Conservation (phyloP, 2,888 invertebrate species). For the Cryptocheilus praepositus region DNA sequence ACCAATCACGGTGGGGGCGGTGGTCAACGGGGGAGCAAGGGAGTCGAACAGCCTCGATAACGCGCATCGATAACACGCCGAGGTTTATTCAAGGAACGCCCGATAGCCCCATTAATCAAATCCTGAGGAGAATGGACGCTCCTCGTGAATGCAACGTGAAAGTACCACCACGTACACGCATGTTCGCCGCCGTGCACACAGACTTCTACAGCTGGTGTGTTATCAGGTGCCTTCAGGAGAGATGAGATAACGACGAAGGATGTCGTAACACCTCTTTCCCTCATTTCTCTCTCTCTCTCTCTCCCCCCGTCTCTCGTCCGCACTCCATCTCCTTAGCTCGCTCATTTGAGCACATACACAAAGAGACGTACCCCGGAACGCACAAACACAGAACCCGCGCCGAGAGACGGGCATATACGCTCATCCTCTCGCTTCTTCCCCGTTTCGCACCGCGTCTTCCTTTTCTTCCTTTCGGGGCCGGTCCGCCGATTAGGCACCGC, state of each 20-base stretch:
- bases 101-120: slow-evolving; percentile 46
- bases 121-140: slow-evolving; percentile 30
- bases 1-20: not conserved
- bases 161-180: slow-evolving; percentile 15
- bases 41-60: slow-evolving; percentile 34
- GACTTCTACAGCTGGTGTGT: slow-evolving; percentile 35
- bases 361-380: not conserved
- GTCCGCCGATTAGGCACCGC: slow-evolving; percentile 51
- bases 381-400: not conserved
- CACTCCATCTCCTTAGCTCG: not conserved
- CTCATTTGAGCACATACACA: not conserved
- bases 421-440: slow-evolving; percentile 19
- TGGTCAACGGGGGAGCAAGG: not conserved
- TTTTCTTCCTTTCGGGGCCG: slow-evolving; percentile 17
- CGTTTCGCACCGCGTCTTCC: not conserved
- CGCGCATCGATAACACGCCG: slow-evolving; percentile 29
- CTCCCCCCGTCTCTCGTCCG: not conserved
- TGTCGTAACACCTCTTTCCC: slow-evolving; percentile 46
- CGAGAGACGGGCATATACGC: too few species aligned
- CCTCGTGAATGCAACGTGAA: slow-evolving; percentile 40
- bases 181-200: slow-evolving; percentile 11
- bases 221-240: slow-evolving; percentile 45
- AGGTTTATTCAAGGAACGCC: slow-evolving; percentile 35
- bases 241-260: slow-evolving; percentile 46
- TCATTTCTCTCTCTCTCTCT: slow-evolving; percentile 5